Base-by-base conservation (phyloP, 1,140 invertebrate species). In the Conopomorpha cramerella region DNA sequence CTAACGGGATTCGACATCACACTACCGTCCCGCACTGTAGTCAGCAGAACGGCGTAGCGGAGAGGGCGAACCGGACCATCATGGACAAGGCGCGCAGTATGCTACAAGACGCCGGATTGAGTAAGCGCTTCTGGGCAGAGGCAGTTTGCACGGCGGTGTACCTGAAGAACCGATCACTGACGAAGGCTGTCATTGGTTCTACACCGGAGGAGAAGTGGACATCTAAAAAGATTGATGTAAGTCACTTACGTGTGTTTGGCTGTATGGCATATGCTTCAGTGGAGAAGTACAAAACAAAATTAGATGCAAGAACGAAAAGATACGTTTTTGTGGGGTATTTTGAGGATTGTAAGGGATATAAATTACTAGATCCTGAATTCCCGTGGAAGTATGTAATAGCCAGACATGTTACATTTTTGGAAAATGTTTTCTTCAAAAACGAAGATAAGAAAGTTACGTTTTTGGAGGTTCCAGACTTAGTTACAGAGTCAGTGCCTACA, bases 111-210 rank as follows among this genome's bases (percentile, higher is more conserved):
- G n/a, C n/a, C n/a, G n/a, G n/a, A n/a, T n/a, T n/a, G n/a, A n/a
- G n/a, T n/a, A n/a, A n/a, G n/a, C n/a, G n/a, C n/a, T n/a, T n/a
- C n/a, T n/a, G n/a, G n/a, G n/a, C n/a, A n/a, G n/a, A n/a, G n/a
- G n/a, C n/a, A n/a, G n/a, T n/a, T n/a, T n/a, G n/a, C n/a, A n/a
- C 59, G 3, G 67, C 74, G 4, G 51, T 55, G 7, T 77, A 77
- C 39, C 36, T 79, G 6, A 59, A 54, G 25, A 80, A 80, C 34
- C 41, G 61, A 27, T 37, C 45, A 4, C 55, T 52, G 14, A 53
- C 46, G 2, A 51, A 43, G 13, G 45, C 41, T 23, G 30, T 47
- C 2, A 25, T 19, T 7, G 35, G 41, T n/a, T 1, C 3, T 2
- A 34, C 31, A 8, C 47, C 47, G 0, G 40, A 50, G 8, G 47